Conservation (phyloP, 2,113 vertebrate genomes). For the Myrmecophaga tridactyla region DNA sequence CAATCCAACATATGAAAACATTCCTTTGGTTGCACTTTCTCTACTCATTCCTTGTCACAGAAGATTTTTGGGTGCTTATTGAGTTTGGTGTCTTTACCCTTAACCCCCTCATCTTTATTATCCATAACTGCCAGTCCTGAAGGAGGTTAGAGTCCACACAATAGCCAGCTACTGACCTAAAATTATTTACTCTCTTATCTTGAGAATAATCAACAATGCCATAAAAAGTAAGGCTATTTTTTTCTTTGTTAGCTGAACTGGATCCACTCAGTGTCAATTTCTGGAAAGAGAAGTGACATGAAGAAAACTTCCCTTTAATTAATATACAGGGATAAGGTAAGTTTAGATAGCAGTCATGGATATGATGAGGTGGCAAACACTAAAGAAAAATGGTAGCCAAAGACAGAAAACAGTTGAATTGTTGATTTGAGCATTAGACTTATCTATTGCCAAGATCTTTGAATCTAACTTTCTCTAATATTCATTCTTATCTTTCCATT, state of each 20-base stretch:
- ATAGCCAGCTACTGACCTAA: not conserved
- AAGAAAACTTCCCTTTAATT: conserved; percentile 5
- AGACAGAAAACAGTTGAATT: not conserved
- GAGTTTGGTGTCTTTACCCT: not conserved
- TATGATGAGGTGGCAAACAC: not conserved
- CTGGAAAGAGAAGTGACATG: not conserved
- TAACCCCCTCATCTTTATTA: not conserved
- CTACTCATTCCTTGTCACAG: not conserved
- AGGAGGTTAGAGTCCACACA: not conserved
- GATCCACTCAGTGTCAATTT: not conserved
- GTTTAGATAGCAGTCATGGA: not conserved
- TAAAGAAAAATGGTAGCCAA: not conserved
- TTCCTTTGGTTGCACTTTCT: not conserved
- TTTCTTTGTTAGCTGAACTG: not conserved
- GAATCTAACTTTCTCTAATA: not conserved
- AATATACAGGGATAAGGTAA: not conserved
- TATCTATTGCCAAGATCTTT: not conserved
- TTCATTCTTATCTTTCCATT: not conserved
- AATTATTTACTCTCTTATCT: not conserved
- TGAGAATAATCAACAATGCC: not conserved
- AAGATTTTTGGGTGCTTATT: not conserved
- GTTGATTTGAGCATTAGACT: not conserved
- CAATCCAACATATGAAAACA: not conserved
- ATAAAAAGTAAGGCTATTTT: not conserved
- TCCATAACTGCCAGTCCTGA: not conserved